Conservation (phyloP, 2,888 invertebrate genomes). For the Marronus borbonicus region DNA sequence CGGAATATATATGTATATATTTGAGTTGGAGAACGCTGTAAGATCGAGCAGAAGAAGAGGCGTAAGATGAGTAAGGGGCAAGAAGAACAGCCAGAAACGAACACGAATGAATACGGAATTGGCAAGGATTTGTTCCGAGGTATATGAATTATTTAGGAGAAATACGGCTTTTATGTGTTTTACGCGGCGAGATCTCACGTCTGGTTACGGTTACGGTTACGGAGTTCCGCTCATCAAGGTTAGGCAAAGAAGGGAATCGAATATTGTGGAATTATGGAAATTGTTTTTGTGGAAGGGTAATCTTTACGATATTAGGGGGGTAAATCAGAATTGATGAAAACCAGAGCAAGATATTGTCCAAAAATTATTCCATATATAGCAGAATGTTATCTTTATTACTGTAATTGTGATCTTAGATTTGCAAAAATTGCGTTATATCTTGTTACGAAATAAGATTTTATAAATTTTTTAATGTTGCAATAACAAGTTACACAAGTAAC, state of each 20-base stretch:
- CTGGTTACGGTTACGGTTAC: not conserved
- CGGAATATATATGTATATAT: slow-evolving; percentile 7
- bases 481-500: no score
- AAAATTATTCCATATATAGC: no score
- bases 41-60: not conserved
- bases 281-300: slow-evolving; percentile 1
- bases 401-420: no score
- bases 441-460: no score
- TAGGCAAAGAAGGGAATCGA: not conserved
- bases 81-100: slow-evolving; percentile 6
- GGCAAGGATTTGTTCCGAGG: slow-evolving; percentile 25
- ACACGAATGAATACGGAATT: slow-evolving; percentile 35
- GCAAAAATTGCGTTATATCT: no score
- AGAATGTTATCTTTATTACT: no score
- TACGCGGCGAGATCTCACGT: not conserved
- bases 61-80: not conserved
- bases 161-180: slow-evolving; percentile 22
- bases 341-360: no score
- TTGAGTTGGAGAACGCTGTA: no score
- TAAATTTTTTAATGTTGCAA: no score
- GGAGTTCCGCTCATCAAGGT: not conserved
- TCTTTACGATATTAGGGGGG: not conserved
- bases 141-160: slow-evolving; percentile 32
- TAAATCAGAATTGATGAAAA: no score
- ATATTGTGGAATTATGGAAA: not conserved